Percentiles rank a stretch among this genome's conserved stretches.
phyloP scores from a whole-genome alignment of 2,797 vertebrate genomes.

The Nothura maculosa region DNA sequence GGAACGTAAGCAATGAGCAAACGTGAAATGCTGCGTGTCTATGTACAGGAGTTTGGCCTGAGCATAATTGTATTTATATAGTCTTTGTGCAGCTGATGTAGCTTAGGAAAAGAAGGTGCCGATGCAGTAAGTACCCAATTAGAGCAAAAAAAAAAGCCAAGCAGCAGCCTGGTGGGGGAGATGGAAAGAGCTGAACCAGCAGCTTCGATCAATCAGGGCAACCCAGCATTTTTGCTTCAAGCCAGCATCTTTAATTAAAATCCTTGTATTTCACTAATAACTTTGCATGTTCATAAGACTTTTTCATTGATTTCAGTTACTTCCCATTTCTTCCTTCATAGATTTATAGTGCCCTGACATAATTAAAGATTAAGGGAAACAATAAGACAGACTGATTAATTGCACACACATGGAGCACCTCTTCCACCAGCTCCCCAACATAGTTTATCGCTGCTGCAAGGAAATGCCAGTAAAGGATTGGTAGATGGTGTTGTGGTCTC shows the following conservation, averaged over 20 bases:
- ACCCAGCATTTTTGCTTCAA: slow-evolving; percentile 59
- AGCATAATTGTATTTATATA: slow-evolving; percentile 24
- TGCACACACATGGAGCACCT: background rate
- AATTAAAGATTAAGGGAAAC: slow-evolving; percentile 62
- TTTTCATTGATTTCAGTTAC: slow-evolving; percentile 78
- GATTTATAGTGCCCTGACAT: slow-evolving; percentile 40
- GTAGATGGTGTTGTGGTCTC: background rate
- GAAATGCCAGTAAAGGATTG: background rate
- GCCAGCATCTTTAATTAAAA: slow-evolving; percentile 82
- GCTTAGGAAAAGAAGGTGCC: slow-evolving; percentile 44
- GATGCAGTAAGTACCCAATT: slow-evolving; percentile 53
- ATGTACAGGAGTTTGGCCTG: background rate
- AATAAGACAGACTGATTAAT: slow-evolving; percentile 43
- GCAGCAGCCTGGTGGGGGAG: background rate
- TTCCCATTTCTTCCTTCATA: slow-evolving; percentile 49
- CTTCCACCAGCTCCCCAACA: background rate
- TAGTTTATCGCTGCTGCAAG: background rate
- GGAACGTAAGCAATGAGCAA: background rate
- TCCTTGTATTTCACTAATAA: slow-evolving; percentile 78
- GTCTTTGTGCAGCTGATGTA: slow-evolving; percentile 30
- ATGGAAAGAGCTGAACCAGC: slow-evolving; percentile 74
- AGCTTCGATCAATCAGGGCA: slow-evolving; percentile 66
- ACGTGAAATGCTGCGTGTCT: background rate
- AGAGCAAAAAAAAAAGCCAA: slow-evolving; percentile 31
- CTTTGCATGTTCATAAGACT: slow-evolving; percentile 65